Conservation (phyloP, 2,888 invertebrate genomes). For the Bellardia bayeri region DNA sequence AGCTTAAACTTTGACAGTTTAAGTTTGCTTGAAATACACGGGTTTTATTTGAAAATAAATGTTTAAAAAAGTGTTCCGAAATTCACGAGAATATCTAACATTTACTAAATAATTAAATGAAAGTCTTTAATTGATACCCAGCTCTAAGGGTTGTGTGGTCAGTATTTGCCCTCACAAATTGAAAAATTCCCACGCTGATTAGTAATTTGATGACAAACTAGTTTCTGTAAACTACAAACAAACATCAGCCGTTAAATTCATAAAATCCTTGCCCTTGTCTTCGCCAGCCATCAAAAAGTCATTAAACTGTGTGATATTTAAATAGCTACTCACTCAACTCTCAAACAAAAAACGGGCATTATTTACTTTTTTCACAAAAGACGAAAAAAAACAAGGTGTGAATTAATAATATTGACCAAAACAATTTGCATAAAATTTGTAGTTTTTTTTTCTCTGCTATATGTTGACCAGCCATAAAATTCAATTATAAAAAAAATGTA, state of each 20-base stretch:
- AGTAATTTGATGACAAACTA: conserved; percentile 4
- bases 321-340: neutral
- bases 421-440: conserved; percentile 65
- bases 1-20: too few species aligned
- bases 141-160: too few species aligned
- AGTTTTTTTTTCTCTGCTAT: neutral
- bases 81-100: too few species aligned
- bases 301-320: conserved; percentile 31
- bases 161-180: neutral
- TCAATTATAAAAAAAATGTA: conserved; percentile 27
- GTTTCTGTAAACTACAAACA: neutral
- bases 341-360: neutral
- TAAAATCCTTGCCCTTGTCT: conserved; percentile 11
- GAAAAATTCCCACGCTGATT: conserved; percentile 3
- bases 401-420: conserved; percentile 74
- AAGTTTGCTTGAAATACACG: too few species aligned
- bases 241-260: neutral
- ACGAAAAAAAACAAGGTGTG: conserved; percentile 51
- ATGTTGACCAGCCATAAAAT: conserved; percentile 27
- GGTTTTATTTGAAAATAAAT: too few species aligned
- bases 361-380: neutral
- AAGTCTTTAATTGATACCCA: too few species aligned
- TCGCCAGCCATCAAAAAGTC: conserved; percentile 7
- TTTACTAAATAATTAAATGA: too few species aligned
- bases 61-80: too few species aligned